A percentile compares a stretch with the other conserved stretches of the same genome.
Evolutionary conservation across 2,797 vertebrate species (phyloP).

Genomic region (Podarcis lilfordi): DNA sequence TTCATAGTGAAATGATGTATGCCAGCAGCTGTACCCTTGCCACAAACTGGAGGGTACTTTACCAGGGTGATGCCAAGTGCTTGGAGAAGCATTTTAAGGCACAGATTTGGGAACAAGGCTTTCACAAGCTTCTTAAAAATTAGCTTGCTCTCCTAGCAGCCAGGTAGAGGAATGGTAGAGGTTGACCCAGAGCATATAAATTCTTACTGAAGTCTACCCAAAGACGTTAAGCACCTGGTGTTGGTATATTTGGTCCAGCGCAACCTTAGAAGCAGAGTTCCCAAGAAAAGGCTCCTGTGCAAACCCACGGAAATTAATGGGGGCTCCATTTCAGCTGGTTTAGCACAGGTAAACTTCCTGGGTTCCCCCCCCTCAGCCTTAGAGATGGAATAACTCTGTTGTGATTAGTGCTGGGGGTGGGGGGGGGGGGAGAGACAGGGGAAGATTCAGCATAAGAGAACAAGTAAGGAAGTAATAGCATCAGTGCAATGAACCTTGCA

Average conservation of each 20-base stretch:
- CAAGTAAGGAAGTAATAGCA: neutral
- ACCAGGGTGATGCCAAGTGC: neutral
- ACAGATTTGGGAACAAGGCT: neutral
- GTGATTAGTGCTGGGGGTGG: too few relatives aligned
- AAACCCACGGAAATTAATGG: neutral
- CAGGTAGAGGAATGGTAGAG: neutral
- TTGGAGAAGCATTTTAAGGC: neutral
- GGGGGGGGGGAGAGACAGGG: neutral
- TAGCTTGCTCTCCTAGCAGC: neutral
- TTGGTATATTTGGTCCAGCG: neutral
- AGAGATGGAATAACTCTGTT: neutral
- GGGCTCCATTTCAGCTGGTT: neutral
- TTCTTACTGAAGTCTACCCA: neutral
- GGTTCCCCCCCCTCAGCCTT: neutral
- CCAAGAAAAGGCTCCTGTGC: too few relatives aligned
- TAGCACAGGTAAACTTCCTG: neutral
- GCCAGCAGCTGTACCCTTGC: neutral
- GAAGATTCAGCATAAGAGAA: neutral
- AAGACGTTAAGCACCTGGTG: neutral
- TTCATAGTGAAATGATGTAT: neutral
- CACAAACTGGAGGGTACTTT: neutral
- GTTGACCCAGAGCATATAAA: neutral
- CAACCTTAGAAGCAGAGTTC: neutral
- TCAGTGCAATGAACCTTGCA: neutral
- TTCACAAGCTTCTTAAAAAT: neutral